Conservation (phyloP, 2,113 vertebrate species). For the Crotalus helleri region DNA sequence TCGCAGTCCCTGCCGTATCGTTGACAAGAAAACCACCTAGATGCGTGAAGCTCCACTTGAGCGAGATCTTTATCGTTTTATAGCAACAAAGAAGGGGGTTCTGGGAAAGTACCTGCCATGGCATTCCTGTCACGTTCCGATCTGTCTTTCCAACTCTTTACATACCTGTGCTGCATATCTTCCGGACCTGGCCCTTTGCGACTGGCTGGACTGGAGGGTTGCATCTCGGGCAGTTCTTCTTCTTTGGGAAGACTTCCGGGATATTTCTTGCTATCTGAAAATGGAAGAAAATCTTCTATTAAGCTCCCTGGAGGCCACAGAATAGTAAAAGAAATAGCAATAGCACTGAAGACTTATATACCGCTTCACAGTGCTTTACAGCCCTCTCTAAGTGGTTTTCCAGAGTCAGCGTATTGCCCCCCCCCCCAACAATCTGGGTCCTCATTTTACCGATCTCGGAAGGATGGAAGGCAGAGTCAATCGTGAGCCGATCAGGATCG, state of each 20-base stretch:
- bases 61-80: background rate
- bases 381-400: no score
- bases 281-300: background rate
- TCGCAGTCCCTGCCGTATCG: background rate
- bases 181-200: conserved; percentile 36
- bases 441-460: no score
- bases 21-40: background rate
- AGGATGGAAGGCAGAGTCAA: no score
- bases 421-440: no score
- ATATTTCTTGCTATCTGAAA: conserved; percentile 51
- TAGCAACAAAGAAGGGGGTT: background rate
- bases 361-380: no score
- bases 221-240: conserved; percentile 57
- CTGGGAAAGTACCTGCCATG: background rate
- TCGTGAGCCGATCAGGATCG: no score
- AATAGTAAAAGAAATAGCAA: no score
- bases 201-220: background rate
- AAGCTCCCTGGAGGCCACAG: background rate
- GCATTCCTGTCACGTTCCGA: background rate
- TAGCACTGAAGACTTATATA: no score
- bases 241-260: conserved; percentile 41
- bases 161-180: conserved; percentile 28
- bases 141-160: background rate
- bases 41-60: background rate
- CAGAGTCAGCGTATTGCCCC: no score